A percentile compares a stretch with the other conserved stretches of the same genome.
phyloP scores from a whole-genome alignment of 92 coral and sea anemone genomes.

The Bergia sp. region DNA sequence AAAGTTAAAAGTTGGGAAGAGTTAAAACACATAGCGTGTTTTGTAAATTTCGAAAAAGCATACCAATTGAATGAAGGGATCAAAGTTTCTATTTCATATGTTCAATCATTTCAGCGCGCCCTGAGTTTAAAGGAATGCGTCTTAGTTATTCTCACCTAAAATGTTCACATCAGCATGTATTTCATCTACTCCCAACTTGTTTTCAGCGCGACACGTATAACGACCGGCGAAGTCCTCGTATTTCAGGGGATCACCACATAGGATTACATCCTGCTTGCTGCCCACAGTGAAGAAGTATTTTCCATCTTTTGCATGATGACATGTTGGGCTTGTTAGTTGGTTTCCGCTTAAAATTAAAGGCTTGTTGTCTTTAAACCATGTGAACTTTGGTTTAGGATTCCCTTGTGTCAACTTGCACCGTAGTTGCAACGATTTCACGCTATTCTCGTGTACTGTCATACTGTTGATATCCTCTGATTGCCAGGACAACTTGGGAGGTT shows the following conservation, averaged over 20 bases:
- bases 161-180: conserved; percentile 19
- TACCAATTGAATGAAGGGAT: no score
- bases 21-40: no score
- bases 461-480: neutral
- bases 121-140: no score
- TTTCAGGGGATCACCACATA: conserved; percentile 13
- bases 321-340: neutral
- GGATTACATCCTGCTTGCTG: conserved; percentile 34
- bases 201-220: conserved; percentile 29
- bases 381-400: conserved; percentile 30
- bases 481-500: conserved; percentile 40
- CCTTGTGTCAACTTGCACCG: neutral
- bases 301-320: conserved; percentile 27
- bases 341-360: neutral
- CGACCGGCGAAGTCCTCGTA: conserved; percentile 34
- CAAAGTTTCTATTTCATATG: no score
- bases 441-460: conserved; percentile 6
- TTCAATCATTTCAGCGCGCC: no score
- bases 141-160: conserved; percentile 17
- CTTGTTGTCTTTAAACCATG: conserved; percentile 19
- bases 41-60: no score
- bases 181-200: conserved; percentile 30
- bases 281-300: conserved; percentile 3
- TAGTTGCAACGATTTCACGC: neutral
- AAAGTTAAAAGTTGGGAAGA: no score